phyloP scores from a whole-genome alignment of 2,888 invertebrate genomes.

The Proisotoma minuta region DNA sequence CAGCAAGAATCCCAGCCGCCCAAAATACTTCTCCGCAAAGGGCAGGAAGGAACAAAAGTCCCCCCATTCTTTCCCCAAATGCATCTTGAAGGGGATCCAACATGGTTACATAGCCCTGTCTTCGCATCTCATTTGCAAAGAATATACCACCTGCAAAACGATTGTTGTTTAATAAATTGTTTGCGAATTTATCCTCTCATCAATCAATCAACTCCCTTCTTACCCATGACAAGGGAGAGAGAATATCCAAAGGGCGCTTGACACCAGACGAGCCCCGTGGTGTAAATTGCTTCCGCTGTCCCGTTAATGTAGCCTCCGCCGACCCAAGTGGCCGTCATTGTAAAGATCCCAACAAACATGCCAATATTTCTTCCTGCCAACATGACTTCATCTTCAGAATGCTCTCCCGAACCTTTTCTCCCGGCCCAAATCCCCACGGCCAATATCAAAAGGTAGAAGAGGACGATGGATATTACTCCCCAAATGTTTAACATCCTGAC shows the following conservation, averaged over 20 bases:
- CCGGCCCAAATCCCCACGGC: slow-evolving; percentile 65
- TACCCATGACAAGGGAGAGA: slow-evolving; percentile 63
- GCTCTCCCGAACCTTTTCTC: slow-evolving; percentile 54
- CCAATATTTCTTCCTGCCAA: slow-evolving; percentile 95
- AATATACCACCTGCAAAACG: slow-evolving; percentile 62
- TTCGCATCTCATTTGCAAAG: slow-evolving; percentile 66
- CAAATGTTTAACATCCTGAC: slow-evolving; percentile 55
- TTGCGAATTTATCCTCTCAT: not conserved
- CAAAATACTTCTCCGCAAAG: slow-evolving; percentile 59
- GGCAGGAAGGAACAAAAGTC: slow-evolving; percentile 63
- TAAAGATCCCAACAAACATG: slow-evolving; percentile 94
- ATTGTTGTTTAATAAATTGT: not conserved
- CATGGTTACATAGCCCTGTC: slow-evolving; percentile 66
- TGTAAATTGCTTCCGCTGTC: slow-evolving; percentile 88
- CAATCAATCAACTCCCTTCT: slow-evolving; percentile 48
- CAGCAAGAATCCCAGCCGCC: slow-evolving; percentile 42
- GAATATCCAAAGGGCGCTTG: slow-evolving; percentile 70
- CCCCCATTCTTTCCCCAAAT: slow-evolving; percentile 65
- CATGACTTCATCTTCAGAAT: slow-evolving; percentile 59
- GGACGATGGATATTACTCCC: slow-evolving; percentile 61
- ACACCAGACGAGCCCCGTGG: slow-evolving; percentile 62
- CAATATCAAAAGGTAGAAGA: slow-evolving; percentile 64
- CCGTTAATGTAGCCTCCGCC: slow-evolving; percentile 99
- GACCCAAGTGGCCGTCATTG: slow-evolving; percentile 99
- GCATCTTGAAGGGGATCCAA: slow-evolving; percentile 66